phyloP scores from a whole-genome alignment of 2,888 invertebrate genomes.

The Athetis lepigone region DNA sequence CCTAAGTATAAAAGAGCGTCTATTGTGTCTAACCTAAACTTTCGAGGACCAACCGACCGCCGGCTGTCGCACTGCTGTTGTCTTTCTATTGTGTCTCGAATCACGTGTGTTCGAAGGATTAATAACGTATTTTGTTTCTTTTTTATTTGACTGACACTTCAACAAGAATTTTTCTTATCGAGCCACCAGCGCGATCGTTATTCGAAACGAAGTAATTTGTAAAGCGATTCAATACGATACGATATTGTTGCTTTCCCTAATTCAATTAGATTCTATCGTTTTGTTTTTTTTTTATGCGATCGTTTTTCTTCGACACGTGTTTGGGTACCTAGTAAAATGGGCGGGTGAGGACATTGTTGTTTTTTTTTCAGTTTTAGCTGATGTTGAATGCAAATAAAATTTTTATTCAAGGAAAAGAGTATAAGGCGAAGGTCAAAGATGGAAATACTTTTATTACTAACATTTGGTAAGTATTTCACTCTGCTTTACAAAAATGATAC shows the following conservation, averaged over 20 bases:
- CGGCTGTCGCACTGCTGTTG: too few species aligned
- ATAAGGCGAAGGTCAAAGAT: slow-evolving; percentile 21
- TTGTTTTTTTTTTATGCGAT: slow-evolving; percentile 39
- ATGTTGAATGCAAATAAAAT: background rate
- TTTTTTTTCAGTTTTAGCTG: background rate
- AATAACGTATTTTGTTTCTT: too few species aligned
- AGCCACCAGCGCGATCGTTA: slow-evolving; percentile 42
- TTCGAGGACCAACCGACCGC: too few species aligned
- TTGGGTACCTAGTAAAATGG: background rate
- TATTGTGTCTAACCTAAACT: too few species aligned
- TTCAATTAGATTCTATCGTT: slow-evolving; percentile 63
- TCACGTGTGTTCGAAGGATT: too few species aligned
- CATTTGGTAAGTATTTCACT: background rate
- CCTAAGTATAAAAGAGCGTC: too few species aligned
- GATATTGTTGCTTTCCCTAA: slow-evolving; percentile 53
- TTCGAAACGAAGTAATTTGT: slow-evolving; percentile 55
- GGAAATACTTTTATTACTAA: background rate
- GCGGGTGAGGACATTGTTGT: too few species aligned
- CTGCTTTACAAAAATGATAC: too few species aligned
- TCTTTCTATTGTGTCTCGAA: too few species aligned
- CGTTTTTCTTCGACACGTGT: slow-evolving; percentile 16
- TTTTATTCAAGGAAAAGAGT: background rate
- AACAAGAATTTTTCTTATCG: slow-evolving; percentile 9
- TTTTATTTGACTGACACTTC: slow-evolving; percentile 5
- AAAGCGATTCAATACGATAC: slow-evolving; percentile 37